These are phyloP conservation scores for Ruditapes philippinarum DNA, from an alignment of 1,140 invertebrate species.

Conservation along the genomic window DNA sequence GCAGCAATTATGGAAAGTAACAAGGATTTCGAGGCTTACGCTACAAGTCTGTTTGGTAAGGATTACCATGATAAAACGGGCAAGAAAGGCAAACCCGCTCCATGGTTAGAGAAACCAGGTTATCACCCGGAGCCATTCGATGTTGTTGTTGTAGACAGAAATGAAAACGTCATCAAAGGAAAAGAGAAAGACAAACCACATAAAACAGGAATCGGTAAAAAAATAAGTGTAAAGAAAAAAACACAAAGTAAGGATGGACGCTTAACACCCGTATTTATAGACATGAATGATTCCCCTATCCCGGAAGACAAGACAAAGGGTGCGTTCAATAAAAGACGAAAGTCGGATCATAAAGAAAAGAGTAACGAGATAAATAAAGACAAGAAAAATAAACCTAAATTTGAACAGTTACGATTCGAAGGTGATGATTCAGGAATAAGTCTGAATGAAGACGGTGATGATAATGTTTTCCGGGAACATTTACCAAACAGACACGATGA, in stretches of 20 bases:
- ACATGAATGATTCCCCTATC: neutral
- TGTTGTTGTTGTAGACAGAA: neutral
- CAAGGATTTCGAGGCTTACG: conserved; percentile 25
- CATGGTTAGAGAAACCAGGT: neutral
- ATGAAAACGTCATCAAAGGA: neutral
- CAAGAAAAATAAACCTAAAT: neutral
- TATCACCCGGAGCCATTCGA: neutral
- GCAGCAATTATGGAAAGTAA: neutral
- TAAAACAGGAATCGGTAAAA: neutral
- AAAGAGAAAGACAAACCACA: neutral
- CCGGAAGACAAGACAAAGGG: neutral
- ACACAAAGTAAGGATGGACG: neutral
- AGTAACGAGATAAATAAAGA: neutral
- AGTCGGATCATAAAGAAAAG: neutral
- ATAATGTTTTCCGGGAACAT: neutral
- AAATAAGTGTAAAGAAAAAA: neutral
- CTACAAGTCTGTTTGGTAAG: conserved; percentile 6
- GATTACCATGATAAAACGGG: neutral
- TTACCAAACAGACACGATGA: neutral
- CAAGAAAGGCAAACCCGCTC: neutral
- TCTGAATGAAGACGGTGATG: neutral
- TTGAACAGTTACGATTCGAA: neutral
- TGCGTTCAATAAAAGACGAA: neutral
- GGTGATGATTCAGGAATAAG: conserved; percentile 46
- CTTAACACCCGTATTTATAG: neutral